These are phyloP conservation scores for Pachyramphus minor DNA, from an alignment of 2,113 vertebrate species.

Conservation along the genomic window DNA sequence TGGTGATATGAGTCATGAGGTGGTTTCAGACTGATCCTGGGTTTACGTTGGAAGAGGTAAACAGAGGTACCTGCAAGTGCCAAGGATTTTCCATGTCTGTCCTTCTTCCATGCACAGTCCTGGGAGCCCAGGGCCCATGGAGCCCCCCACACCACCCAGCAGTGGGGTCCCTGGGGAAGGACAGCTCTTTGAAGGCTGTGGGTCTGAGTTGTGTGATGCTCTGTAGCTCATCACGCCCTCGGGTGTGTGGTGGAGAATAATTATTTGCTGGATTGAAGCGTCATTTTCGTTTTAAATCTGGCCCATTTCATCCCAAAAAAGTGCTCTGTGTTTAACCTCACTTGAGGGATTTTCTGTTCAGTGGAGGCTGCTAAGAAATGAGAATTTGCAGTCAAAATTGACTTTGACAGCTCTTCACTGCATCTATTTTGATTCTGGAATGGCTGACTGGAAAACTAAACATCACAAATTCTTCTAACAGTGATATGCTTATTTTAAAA, in stretches of 20 bases:
- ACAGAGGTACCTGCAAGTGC: neutral
- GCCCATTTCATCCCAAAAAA: neutral
- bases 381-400: neutral
- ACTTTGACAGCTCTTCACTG: neutral
- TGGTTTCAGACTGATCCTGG: neutral
- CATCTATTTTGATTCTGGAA: neutral
- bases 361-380: neutral
- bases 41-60: neutral
- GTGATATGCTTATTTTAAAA: neutral
- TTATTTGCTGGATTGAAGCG: neutral
- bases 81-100: neutral
- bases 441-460: neutral
- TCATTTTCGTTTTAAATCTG: neutral
- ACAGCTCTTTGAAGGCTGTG: neutral
- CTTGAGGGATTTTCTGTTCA: conserved; percentile 11
- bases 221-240: neutral
- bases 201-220: neutral
- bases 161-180: neutral
- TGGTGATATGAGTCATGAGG: neutral
- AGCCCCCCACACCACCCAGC: neutral
- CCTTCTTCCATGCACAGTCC: rapidly evolving
- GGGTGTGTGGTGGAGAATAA: neutral
- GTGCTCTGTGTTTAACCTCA: neutral
- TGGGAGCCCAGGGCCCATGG: rapidly evolving
- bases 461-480: neutral